Percentiles rank a stretch among this genome's conserved stretches.
Evolutionary conservation across 30 jellyfish, hydroid and myxozoan genomes (phyloP).

Genomic region (Rhopilema esculentum): DNA sequence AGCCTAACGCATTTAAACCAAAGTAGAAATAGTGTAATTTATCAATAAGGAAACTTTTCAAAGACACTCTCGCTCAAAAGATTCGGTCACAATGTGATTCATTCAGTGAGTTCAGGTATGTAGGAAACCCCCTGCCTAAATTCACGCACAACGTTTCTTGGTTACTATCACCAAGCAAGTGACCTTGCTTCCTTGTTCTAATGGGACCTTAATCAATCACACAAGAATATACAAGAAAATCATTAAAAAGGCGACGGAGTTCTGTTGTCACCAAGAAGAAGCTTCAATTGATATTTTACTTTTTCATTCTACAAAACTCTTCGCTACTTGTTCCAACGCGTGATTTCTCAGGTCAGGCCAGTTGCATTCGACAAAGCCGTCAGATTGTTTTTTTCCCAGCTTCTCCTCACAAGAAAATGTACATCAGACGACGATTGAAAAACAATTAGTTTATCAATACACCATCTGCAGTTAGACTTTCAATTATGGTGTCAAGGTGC

Average conservation of each 20-base stretch:
- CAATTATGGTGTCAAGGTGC: slow-evolving; percentile 36
- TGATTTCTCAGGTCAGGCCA: no score
- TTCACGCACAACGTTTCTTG: not conserved
- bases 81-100: no score
- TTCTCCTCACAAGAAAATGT: not conserved
- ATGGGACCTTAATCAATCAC: not conserved
- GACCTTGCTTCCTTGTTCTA: not conserved
- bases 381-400: no score
- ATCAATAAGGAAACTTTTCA: no score
- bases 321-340: not conserved
- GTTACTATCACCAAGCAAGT: not conserved
- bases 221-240: no score
- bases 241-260: not conserved
- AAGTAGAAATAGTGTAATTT: no score
- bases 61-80: no score
- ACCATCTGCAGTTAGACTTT: not conserved
- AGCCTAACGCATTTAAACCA: no score
- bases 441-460: not conserved
- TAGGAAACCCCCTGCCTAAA: not conserved
- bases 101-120: no score
- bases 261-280: no score
- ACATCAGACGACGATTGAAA: not conserved
- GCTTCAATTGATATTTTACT: no score
- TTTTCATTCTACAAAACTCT: not conserved
- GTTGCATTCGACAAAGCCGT: no score